Evolutionary conservation across 2,113 vertebrate species (phyloP).

Genomic region (Regulus satrapa): DNA sequence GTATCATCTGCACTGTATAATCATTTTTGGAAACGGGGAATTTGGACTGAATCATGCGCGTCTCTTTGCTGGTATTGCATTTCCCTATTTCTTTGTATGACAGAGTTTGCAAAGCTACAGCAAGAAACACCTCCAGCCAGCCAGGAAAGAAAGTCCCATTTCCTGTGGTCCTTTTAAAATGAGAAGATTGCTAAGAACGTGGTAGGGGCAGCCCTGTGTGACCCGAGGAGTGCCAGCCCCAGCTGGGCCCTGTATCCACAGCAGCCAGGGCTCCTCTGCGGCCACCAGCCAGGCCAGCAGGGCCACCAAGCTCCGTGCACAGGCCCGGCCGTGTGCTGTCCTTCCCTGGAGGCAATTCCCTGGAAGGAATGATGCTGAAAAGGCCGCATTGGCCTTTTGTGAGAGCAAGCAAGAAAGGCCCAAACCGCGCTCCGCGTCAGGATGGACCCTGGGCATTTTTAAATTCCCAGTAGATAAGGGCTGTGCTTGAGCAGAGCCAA

Average conservation of each 20-base stretch:
- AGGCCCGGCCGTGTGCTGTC: neutral
- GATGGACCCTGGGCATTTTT: constrained; percentile 33
- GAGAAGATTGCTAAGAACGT: neutral
- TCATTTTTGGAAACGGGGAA: neutral
- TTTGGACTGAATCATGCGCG: neutral
- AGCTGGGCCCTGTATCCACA: neutral
- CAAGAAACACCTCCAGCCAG: neutral
- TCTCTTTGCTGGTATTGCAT: neutral
- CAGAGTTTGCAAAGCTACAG: neutral
- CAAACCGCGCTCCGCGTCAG: neutral
- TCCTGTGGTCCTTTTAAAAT: neutral
- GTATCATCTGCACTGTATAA: neutral
- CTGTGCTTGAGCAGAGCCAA: neutral
- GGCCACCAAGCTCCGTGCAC: rapidly evolving
- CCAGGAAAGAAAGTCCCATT: neutral
- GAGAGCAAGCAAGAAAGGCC: neutral
- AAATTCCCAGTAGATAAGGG: constrained; percentile 21
- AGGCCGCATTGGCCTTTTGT: neutral
- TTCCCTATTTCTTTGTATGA: neutral
- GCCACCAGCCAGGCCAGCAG: too few species aligned
- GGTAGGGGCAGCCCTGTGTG: neutral
- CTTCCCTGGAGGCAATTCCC: too few species aligned
- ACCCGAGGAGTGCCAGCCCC: neutral
- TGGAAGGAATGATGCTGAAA: too few species aligned
- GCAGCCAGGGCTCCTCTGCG: neutral